phyloP scores from a whole-genome alignment of 2,888 invertebrate genomes.

The Ophraella communa region DNA sequence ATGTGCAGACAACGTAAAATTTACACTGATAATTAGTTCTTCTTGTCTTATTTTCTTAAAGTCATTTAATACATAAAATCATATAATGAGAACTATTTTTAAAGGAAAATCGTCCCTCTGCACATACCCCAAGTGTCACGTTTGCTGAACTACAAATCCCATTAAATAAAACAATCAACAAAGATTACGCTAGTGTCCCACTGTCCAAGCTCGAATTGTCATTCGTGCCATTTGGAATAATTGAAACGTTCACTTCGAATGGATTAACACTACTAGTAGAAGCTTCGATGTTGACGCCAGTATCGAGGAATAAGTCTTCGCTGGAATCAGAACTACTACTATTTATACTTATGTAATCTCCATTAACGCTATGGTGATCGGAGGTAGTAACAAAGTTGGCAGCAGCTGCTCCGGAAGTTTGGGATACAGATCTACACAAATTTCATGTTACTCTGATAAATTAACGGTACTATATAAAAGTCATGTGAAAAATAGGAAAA shows the following conservation, averaged over 20 bases:
- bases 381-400: constrained; percentile 50
- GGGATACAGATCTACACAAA: constrained; percentile 53
- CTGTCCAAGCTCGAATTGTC: constrained; percentile 6
- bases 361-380: constrained; percentile 62
- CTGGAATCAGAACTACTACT: constrained; percentile 23
- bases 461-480: neutral
- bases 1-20: neutral
- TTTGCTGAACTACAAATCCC: neutral
- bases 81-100: neutral
- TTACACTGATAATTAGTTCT: neutral
- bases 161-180: neutral
- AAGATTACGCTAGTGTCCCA: constrained; percentile 7
- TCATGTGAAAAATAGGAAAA: neutral
- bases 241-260: neutral
- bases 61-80: neutral
- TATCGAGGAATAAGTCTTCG: neutral
- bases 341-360: constrained; percentile 49
- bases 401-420: constrained; percentile 47
- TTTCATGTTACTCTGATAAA: no score
- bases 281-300: constrained; percentile 9
- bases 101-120: neutral
- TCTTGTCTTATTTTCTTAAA: neutral
- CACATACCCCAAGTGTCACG: neutral
- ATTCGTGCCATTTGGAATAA: constrained; percentile 5
- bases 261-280: constrained; percentile 11